Base-by-base conservation (phyloP, 2,113 vertebrate genomes). In the Caranx ignobilis region DNA sequence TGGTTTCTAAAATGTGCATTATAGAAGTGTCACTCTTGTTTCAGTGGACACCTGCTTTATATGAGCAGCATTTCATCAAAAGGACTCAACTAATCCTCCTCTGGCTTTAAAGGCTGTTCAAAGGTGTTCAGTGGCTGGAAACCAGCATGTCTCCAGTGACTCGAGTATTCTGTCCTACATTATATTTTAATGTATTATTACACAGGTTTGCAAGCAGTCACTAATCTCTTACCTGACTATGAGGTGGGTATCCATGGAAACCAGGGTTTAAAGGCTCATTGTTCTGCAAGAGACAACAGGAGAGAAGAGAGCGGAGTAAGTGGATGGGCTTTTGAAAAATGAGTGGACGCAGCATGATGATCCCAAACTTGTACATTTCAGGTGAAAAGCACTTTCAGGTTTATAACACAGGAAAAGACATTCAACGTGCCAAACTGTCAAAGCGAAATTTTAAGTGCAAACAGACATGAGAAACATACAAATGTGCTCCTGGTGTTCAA, bases 251-350 rank as follows among this genome's bases (percentile, higher is more conserved):
- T 90, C 93, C 94, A 93, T 93, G 94, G 92, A 93, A 94, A 94
- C 92, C 94, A 1, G 93, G 94, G 84, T 94, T 94, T 91, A 95
- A 91, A 80, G 94, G 93, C 87, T 95, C 94, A 79, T 94, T 94
- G 94, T 94, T 95, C 94, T 95, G 92, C 75, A 94, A 91, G 86
- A 92, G 86, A 91, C 77, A 89, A 90, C 65, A 84, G 72, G 82
- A 88, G 74, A 75, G 80, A 73, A 72, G 82, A 91, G 82, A 87
- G 73, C 13, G 2, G 52, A 18, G 75, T 84, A 26, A 91, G 80
- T 82, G 71, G 69, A 54, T 62, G 47, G 52, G 85, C 70, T 81
- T 82, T 84, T 71, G 63, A 66, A 64, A 75, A 79, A 60, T 21
- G 57, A 90, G 59, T 35, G 74, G 41, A 75, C 73, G 84, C 69